Percentiles rank a stretch among this genome's conserved stretches.
Evolutionary conservation across 2,888 invertebrate genomes (phyloP).

Genomic region (Leptinotarsa rubiginosa): DNA sequence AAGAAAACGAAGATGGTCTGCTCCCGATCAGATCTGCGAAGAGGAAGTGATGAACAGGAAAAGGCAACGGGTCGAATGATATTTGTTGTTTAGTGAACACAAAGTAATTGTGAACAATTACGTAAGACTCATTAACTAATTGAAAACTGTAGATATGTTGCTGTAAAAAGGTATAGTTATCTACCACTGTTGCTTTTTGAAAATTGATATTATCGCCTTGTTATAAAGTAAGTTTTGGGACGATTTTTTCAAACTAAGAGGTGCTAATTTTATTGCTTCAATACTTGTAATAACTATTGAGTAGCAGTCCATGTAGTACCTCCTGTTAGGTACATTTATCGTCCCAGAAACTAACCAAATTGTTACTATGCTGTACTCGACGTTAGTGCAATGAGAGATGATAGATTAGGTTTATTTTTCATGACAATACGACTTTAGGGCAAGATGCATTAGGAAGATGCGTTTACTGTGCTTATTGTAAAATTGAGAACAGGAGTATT

Average conservation of each 20-base stretch:
- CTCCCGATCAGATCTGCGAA: slow-evolving; percentile 68
- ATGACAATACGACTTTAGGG: slow-evolving; percentile 62
- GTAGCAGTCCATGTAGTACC: not conserved
- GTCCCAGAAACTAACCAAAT: slow-evolving; percentile 35
- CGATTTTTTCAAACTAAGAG: slow-evolving; percentile 4
- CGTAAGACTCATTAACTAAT: slow-evolving; percentile 44
- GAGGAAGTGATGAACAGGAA: slow-evolving; percentile 53
- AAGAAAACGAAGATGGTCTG: slow-evolving; percentile 67
- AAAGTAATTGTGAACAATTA: slow-evolving; percentile 44
- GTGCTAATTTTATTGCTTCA: too few relatives aligned
- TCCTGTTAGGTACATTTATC: slow-evolving; percentile 26
- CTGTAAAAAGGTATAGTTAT: slow-evolving; percentile 45
- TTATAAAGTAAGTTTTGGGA: slow-evolving; percentile 33
- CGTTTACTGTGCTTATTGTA: slow-evolving; percentile 49
- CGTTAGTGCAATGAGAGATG: slow-evolving; percentile 47
- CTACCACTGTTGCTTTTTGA: slow-evolving; percentile 46
- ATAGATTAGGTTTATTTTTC: slow-evolving; percentile 52
- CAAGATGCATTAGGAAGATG: slow-evolving; percentile 55
- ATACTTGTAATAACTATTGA: not conserved
- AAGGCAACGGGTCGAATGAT: slow-evolving; percentile 46
- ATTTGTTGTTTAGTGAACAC: slow-evolving; percentile 42
- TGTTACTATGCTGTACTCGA: slow-evolving; percentile 47
- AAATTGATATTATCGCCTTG: slow-evolving; percentile 48
- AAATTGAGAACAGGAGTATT: slow-evolving; percentile 53
- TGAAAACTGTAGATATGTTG: slow-evolving; percentile 45